These are phyloP conservation scores for Choristoneura rosaceana DNA, from an alignment of 2,888 invertebrate genomes.

Conservation along the genomic window DNA sequence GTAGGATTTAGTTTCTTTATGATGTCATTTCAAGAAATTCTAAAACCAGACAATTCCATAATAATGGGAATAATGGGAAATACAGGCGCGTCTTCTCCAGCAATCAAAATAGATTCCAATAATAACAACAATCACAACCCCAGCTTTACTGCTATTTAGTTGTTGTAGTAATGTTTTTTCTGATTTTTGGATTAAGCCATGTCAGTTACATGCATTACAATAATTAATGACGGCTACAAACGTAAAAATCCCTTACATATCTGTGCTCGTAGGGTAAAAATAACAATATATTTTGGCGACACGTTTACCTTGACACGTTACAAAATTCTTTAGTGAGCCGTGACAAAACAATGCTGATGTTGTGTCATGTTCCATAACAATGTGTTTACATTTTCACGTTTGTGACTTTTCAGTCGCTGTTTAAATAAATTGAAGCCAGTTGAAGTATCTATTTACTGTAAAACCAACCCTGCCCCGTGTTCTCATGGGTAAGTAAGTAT, in stretches of 20 bases:
- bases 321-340: conserved; percentile 47
- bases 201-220: neutral
- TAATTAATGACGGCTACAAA: neutral
- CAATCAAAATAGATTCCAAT: too few relatives aligned
- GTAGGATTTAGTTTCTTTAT: too few relatives aligned
- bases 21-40: too few relatives aligned
- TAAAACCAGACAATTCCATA: too few relatives aligned
- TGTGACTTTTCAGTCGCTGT: conserved; percentile 5
- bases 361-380: conserved; percentile 42
- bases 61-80: too few relatives aligned
- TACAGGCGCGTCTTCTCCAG: too few relatives aligned
- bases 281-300: conserved; percentile 46
- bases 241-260: neutral
- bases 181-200: neutral
- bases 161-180: neutral
- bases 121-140: too few relatives aligned
- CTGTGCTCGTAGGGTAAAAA: conserved; percentile 32
- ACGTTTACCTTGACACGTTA: conserved; percentile 56
- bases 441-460: neutral
- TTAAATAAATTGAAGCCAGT: neutral
- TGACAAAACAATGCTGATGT: conserved; percentile 48
- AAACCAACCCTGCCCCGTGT: too few relatives aligned
- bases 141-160: too few relatives aligned
- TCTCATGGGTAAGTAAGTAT: too few relatives aligned
- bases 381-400: conserved; percentile 21